Base-by-base conservation (phyloP, 2,797 vertebrate species). In the Bryconaethiops microstoma region DNA sequence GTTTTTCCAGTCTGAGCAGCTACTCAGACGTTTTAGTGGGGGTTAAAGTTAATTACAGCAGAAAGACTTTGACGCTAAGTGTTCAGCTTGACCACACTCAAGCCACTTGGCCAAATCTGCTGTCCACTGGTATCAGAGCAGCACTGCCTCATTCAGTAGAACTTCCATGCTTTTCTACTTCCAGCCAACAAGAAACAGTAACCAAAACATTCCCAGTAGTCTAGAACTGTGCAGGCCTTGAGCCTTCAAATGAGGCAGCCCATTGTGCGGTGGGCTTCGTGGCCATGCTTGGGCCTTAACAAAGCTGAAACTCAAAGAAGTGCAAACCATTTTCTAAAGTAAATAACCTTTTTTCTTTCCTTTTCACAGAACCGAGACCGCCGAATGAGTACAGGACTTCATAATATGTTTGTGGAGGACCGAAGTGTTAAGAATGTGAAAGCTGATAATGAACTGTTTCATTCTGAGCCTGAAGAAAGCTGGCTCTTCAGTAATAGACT, bases 341-440 rank as follows among this genome's bases (percentile, higher is more conserved):
- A 23, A 19, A 69, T 52, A 4, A 35, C 29, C 39, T 45, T 63
- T 23, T 55, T 19, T 17, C 35, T 16, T 55, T 2, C 10, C 21
- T 71, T 62, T 45, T 54, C 29, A 12, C 80, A 84, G 78, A 59
- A 29, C 45, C 52, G 48, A n/a, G 65, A 60, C 23, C 70, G 72
- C 60, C 6, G n/a, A 16, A 67, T 17, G 75, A 62, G 60, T 17
- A 48, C 52, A 59, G 73, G 45, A 67, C 75, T 67, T 67, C 60
- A 10, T 64, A n/a, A 72, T 54, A 50, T 59, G 45, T 55, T 52
- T 40, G 10, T n/a, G n/a, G 74, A 69, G 76, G 57, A 78, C 67
- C 35, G 54, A 48, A 74, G 25, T 60, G 40, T 76, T 57, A 25
- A 29, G 35, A 59, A 68, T 72, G 76, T 55, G 72, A 85, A 23